Percentiles rank a stretch among this genome's conserved stretches.
These are phyloP conservation scores for Drosophila merina DNA, from an alignment of 2,888 invertebrate genomes.

Conservation along the genomic window DNA sequence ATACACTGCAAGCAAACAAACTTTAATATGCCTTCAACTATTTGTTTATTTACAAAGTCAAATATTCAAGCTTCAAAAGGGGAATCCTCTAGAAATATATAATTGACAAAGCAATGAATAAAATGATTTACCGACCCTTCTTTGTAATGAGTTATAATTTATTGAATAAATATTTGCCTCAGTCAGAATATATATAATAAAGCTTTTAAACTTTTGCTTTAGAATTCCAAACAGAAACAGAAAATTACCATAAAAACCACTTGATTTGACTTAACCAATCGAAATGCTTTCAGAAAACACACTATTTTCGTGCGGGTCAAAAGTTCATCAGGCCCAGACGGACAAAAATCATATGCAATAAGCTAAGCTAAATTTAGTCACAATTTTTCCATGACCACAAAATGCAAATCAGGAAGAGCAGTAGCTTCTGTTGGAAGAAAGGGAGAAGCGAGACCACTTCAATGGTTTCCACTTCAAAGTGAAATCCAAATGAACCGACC, in stretches of 20 bases:
- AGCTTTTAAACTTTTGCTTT: neutral
- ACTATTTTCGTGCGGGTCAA: constrained; percentile 61
- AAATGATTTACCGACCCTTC: neutral
- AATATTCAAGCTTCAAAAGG: neutral
- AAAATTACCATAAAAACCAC: constrained; percentile 7
- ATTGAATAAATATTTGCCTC: neutral
- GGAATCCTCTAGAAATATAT: constrained; percentile 1
- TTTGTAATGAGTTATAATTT: neutral
- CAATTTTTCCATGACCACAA: constrained; percentile 48
- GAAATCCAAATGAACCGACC: constrained; percentile 42
- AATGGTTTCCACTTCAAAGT: constrained; percentile 75
- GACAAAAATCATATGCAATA: constrained; percentile 39
- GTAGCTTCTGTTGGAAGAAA: neutral
- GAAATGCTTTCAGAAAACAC: neutral
- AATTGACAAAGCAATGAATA: neutral
- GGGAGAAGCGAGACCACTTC: constrained; percentile 58
- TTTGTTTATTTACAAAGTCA: constrained; percentile 22
- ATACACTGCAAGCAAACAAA: constrained; percentile 32
- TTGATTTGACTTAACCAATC: constrained; percentile 10
- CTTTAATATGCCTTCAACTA: constrained; percentile 10
- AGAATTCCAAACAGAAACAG: neutral
- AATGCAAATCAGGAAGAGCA: constrained; percentile 60
- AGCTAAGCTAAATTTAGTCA: constrained; percentile 65
- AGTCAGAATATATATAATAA: too few species aligned
- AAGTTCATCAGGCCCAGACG: constrained; percentile 59